phyloP scores from a whole-genome alignment of 53 echinoderm and acorn worm genomes.

The Antedon mediterranea region DNA sequence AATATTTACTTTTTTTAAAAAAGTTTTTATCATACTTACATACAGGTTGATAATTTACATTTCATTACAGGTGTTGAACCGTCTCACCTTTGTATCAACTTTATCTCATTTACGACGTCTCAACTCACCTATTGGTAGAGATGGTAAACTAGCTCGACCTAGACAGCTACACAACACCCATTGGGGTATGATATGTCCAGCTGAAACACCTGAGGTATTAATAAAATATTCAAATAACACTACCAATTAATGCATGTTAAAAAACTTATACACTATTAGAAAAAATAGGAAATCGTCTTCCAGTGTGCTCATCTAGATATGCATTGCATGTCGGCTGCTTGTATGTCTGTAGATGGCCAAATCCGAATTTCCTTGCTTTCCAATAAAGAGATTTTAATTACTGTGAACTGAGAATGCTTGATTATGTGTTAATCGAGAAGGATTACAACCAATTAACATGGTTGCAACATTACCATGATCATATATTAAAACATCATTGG shows the following conservation, averaged over 20 bases:
- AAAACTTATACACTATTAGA: no score
- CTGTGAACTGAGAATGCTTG: no score
- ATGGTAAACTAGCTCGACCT: conserved; percentile 95
- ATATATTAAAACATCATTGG: not conserved
- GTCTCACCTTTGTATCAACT: conserved; percentile 89
- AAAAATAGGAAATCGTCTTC: no score
- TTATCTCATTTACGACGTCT: conserved; percentile 89
- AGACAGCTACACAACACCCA: conserved; percentile 94
- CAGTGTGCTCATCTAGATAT: no score
- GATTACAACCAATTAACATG: not conserved
- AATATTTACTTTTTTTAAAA: no score
- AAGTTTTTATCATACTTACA: not conserved
- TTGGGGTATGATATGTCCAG: conserved; percentile 99
- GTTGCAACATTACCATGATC: not conserved
- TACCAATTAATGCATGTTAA: no score
- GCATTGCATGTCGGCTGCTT: no score
- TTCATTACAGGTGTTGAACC: conserved; percentile 67
- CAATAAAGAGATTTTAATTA: no score
- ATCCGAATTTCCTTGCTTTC: no score
- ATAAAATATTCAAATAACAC: no score
- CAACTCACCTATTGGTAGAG: conserved; percentile 89
- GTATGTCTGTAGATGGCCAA: no score
- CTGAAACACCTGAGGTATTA: conserved; percentile 95
- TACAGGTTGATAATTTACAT: not conserved
- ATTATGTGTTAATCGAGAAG: not conserved